Conservation (phyloP, 1,140 invertebrate genomes). For the Zeugodacus cucurbitae region DNA sequence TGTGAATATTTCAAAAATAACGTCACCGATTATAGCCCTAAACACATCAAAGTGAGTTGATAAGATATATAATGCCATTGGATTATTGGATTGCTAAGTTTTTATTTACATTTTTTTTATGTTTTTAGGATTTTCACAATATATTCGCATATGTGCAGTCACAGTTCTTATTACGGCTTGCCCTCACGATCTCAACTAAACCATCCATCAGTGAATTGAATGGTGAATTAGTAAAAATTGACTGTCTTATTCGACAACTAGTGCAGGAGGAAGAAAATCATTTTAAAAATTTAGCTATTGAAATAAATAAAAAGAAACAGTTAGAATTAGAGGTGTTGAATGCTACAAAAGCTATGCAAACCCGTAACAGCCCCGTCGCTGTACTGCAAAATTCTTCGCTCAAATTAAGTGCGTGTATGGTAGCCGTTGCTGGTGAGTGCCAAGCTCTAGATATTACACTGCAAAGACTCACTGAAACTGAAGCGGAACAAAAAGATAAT, state of each 20-base stretch:
- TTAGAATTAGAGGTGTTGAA: conserved; percentile 56
- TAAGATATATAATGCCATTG: not conserved
- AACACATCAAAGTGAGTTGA: conserved; percentile 59
- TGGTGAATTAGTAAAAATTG: conserved; percentile 56
- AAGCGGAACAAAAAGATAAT: conserved; percentile 57
- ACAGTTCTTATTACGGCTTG: conserved; percentile 60
- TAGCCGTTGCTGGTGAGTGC: conserved; percentile 61
- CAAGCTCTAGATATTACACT: conserved; percentile 60
- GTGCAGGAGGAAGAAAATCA: conserved; percentile 63
- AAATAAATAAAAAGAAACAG: conserved; percentile 57
- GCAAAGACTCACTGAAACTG: conserved; percentile 55
- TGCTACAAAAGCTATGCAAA: conserved; percentile 50
- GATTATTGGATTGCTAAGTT: not conserved
- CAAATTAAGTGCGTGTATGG: conserved; percentile 62
- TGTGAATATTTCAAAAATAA: conserved; percentile 65
- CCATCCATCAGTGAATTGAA: conserved; percentile 58
- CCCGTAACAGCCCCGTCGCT: conserved; percentile 54
- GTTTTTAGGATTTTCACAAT: conserved; percentile 61
- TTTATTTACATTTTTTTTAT: not conserved
- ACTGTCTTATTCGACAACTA: conserved; percentile 56
- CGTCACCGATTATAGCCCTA: conserved; percentile 63
- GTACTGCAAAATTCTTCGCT: conserved; percentile 61
- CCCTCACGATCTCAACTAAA: conserved; percentile 57
- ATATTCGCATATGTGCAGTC: conserved; percentile 65
- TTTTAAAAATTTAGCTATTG: conserved; percentile 57